Percentiles rank a stretch among this genome's conserved stretches.
Evolutionary conservation across 1,140 invertebrate species (phyloP).

Genomic region (Bombus pyrosoma): DNA sequence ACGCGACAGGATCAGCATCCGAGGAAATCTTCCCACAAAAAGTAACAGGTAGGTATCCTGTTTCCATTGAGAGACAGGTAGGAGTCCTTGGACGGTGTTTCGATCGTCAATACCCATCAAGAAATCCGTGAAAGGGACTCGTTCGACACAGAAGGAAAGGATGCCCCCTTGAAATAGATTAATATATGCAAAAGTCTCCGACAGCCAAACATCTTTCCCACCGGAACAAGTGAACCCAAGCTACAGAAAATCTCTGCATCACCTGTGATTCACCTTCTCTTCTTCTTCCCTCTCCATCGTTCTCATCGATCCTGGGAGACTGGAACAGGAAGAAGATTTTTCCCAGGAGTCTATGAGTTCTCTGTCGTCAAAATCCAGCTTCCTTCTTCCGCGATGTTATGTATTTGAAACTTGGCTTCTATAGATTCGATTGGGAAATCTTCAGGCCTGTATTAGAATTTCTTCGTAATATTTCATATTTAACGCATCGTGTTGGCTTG

Average conservation of each 20-base stretch:
- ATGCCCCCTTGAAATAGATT: slow-evolving; percentile 75
- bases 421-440: too few species aligned
- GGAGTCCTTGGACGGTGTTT: slow-evolving; percentile 61
- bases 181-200: slow-evolving; percentile 79
- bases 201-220: slow-evolving; percentile 71
- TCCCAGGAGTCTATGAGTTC: slow-evolving; percentile 51
- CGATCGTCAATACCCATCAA: slow-evolving; percentile 55
- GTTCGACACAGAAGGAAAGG: slow-evolving; percentile 62
- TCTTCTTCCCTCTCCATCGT: slow-evolving; percentile 9
- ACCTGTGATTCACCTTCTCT: slow-evolving; percentile 68
- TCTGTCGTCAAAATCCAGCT: neutral
- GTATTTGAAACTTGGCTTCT: neutral
- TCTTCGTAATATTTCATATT: neutral
- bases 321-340: slow-evolving; percentile 26
- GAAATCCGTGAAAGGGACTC: slow-evolving; percentile 60
- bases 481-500: too few species aligned
- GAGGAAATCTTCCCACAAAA: slow-evolving; percentile 77
- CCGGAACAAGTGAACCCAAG: slow-evolving; percentile 72
- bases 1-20: slow-evolving; percentile 46
- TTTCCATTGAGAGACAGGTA: slow-evolving; percentile 80
- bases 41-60: slow-evolving; percentile 79
- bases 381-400: neutral
- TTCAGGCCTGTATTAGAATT: neutral
- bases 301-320: slow-evolving; percentile 38
- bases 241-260: slow-evolving; percentile 63